A percentile compares a stretch with the other conserved stretches of the same genome.
Evolutionary conservation across 2,888 invertebrate species (phyloP).

Genomic region (Steinernema carpocapsae): DNA sequence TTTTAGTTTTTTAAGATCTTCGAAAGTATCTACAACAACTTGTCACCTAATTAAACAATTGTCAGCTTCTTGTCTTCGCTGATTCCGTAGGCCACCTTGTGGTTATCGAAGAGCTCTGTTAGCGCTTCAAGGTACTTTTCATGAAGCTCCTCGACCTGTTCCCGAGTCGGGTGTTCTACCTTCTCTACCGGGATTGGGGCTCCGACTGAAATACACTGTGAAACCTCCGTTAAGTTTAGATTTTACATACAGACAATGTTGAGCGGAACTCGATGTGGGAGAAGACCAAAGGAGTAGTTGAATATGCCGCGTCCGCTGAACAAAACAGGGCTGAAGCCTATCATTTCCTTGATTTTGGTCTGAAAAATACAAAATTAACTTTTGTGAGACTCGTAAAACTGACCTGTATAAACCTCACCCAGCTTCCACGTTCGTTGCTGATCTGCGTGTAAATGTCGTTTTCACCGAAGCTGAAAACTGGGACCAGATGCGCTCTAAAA

Average conservation of each 20-base stretch:
- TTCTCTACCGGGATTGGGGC: constrained; percentile 53
- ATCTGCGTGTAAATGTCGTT: constrained; percentile 48
- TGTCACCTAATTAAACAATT: constrained; percentile 41
- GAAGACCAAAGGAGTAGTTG: constrained; percentile 85
- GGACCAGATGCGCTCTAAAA: constrained; percentile 69
- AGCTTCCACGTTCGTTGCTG: constrained; percentile 34
- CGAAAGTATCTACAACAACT: too few relatives aligned
- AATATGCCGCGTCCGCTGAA: constrained; percentile 80
- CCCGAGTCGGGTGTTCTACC: constrained; percentile 45
- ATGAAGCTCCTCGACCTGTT: constrained; percentile 78
- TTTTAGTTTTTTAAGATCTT: too few relatives aligned
- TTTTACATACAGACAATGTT: constrained; percentile 55
- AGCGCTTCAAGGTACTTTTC: constrained; percentile 76
- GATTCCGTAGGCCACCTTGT: constrained; percentile 79
- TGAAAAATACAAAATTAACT: constrained; percentile 49
- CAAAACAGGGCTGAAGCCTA: constrained; percentile 70
- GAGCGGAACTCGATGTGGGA: constrained; percentile 79
- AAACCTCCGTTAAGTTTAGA: too few relatives aligned
- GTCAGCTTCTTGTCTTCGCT: constrained; percentile 45
- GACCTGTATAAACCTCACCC: constrained; percentile 35
- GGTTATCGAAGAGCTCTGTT: constrained; percentile 79
- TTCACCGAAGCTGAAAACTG: constrained; percentile 71
- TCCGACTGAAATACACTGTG: constrained; percentile 46
- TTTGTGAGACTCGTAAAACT: too few relatives aligned
- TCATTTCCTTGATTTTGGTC: constrained; percentile 59